Evolutionary conservation across 1,140 invertebrate species (phyloP).

Genomic region (Drosophila mayri): DNA sequence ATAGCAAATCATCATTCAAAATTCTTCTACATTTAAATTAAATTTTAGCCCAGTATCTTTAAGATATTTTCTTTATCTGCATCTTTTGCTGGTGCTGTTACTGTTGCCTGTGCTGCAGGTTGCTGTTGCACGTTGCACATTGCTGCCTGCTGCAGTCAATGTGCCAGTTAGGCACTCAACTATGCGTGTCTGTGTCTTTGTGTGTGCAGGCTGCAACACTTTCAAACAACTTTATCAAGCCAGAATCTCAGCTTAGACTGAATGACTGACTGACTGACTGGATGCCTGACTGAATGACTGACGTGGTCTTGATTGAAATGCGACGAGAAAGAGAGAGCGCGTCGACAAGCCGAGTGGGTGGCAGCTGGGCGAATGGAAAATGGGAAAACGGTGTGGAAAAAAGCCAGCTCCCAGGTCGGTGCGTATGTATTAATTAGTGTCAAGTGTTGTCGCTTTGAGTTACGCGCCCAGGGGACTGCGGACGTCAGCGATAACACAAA

Average conservation of each 20-base stretch:
- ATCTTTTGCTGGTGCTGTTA: background rate
- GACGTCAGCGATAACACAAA: conserved; percentile 73
- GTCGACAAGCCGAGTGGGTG: conserved; percentile 68
- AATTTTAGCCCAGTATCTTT: too few species aligned
- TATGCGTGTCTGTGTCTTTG: conserved; percentile 56
- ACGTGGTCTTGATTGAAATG: conserved; percentile 81
- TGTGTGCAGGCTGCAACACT: conserved; percentile 70
- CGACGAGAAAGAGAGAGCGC: conserved; percentile 41
- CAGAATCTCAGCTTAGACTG: conserved; percentile 63
- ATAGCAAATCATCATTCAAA: too few species aligned
- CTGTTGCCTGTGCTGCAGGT: conserved; percentile 14
- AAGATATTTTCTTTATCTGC: background rate
- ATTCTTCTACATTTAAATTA: background rate
- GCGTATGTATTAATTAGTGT: conserved; percentile 84
- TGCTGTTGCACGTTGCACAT: conserved; percentile 9
- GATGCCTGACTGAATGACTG: conserved; percentile 58
- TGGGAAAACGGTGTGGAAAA: conserved; percentile 12
- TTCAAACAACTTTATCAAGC: conserved; percentile 81
- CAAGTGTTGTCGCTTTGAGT: conserved; percentile 83
- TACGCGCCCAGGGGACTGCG: conserved; percentile 74
- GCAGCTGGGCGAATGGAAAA: conserved; percentile 35
- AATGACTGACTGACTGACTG: conserved; percentile 48
- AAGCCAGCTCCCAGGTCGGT: conserved; percentile 41
- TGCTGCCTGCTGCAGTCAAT: conserved; percentile 40
- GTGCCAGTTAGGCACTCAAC: conserved; percentile 76